Base-by-base conservation (phyloP, 2,113 vertebrate genomes). In the Tamias sibiricus region DNA sequence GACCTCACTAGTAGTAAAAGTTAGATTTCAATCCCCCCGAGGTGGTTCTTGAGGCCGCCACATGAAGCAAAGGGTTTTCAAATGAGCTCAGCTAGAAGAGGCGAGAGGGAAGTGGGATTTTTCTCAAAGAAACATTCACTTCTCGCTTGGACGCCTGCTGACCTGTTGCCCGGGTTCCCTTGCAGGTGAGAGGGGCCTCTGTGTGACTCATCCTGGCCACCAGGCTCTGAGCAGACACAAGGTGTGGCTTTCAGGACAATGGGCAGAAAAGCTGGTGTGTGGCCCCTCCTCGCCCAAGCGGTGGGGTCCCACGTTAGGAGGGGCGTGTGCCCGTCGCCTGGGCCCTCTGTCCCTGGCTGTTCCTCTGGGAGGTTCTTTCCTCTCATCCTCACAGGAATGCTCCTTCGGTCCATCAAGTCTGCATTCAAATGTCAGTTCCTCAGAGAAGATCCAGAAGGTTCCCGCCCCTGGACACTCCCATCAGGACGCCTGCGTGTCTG, bases 1-100 rank as follows among this genome's bases (percentile, higher is more conserved):
- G 0, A 32, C 59, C 64, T 94, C 79, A 47, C 57, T 76, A 79
- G 74, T 35, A 80, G 86, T 94, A 90, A 94, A 87, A 87, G 62
- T 85, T 85, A 91, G 94, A 96, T 96, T 62, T 85, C 94, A 93
- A 91, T 74, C 66, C 76, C 90, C 76, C 37, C 26, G 90, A 93
- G 94, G 59, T 10, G 54, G 49, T 35, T n/a, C 76, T 72, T n/a
- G 44, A 62, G 42, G 84, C 44, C 6, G 47, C 94, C 14, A 32
- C 30, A 37, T 20, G 68, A 83, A 88, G 72, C 89, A 88, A 91
- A 54, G 30, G 30, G 44, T 95, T 95, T 96, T 86, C n/a, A 91
- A 76, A 22, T 32, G 52, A 85, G 32, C 62, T 87, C 76, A 80
- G 49, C 52, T 20, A 37, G 47, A 71, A 94, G 62, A 52, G 0